A percentile compares a stretch with the other conserved stretches of the same genome.
These are phyloP conservation scores for Neodiprion virginianus DNA, from an alignment of 1,140 invertebrate genomes.

Conservation along the genomic window DNA sequence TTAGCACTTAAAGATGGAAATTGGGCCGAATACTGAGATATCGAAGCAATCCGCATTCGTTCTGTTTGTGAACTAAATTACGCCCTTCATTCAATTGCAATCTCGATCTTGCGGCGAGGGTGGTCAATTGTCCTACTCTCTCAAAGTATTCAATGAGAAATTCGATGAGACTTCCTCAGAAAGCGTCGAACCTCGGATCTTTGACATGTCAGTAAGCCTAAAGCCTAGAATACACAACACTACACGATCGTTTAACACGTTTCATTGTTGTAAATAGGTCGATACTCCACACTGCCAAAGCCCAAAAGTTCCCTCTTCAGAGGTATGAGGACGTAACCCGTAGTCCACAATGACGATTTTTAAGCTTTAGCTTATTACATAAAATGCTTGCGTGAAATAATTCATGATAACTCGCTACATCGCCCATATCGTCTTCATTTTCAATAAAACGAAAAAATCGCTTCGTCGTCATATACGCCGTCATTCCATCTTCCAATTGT, in stretches of 20 bases:
- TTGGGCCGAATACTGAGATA: neutral
- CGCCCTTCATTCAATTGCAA: neutral
- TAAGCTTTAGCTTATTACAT: conserved; percentile 36
- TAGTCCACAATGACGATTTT: conserved; percentile 31
- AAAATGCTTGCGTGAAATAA: neutral
- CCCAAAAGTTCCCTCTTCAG: conserved; percentile 53
- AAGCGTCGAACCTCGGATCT: neutral
- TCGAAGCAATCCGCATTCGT: neutral
- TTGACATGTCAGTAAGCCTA: neutral
- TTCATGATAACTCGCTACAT: neutral
- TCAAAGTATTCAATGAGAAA: neutral
- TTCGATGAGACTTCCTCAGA: neutral
- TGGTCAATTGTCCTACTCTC: neutral
- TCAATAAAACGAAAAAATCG: too few relatives aligned
- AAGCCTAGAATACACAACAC: neutral
- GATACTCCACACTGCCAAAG: conserved; percentile 52
- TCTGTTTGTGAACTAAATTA: neutral
- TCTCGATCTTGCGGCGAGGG: neutral
- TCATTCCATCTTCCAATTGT: neutral
- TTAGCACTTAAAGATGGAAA: neutral
- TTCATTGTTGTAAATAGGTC: conserved; percentile 52
- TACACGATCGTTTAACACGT: conserved; percentile 4
- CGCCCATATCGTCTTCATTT: neutral
- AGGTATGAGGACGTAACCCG: conserved; percentile 44
- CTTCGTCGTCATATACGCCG: neutral